Evolutionary conservation across 2,797 vertebrate species (phyloP), one percentile per base, ranked within the genome.

Genomic region (Apodemus agrarius): DNA sequence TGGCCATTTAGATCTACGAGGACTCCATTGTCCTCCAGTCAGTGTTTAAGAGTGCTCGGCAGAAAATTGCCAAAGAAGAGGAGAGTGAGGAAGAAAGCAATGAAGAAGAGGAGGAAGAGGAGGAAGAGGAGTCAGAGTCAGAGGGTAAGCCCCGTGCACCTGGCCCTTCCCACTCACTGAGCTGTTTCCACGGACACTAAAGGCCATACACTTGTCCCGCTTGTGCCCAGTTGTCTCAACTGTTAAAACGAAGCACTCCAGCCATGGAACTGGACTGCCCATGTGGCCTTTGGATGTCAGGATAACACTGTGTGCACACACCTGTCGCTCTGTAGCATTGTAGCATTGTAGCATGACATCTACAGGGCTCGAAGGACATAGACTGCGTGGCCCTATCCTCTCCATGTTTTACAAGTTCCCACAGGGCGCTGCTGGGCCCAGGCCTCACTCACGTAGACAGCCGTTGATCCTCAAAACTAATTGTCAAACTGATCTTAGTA

Each of bases 1-100:
- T 93, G 61, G 49, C 96, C 21, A 79, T 96, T n/a, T 97, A 99
- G 99, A 99, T 99, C 98, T 99, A 99, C 37, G 99, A 99, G 96
- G 99, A 99, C 98, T 99, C 99, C 96, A 99, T 99, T 76, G 99
- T 99, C 97, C 99, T 99, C 72, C 99, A 99, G 98, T 99, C 99
- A 1, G 99, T 99, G 61, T 99, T 99, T 98, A 99, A 99, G 98
- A 99, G 99, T n/a, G 99, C 99, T 59, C 98, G 99, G 96, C 99
- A 99, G 98, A 99, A 99, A 98, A 99, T 99, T 63, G 99, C 99
- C 98, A 99, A 99, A 98, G 99, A 99, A n/a, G 99, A 99, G n/a
- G 99, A 99, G 96, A 99, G 99, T 0, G 99, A 99, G 3, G 99
- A 99, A 0, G 99, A 99, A 97, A 99, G 99, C 92, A 99, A 99